These are phyloP conservation scores for Natator depressus DNA, from an alignment of 2,113 vertebrate genomes.

Conservation along the genomic window DNA sequence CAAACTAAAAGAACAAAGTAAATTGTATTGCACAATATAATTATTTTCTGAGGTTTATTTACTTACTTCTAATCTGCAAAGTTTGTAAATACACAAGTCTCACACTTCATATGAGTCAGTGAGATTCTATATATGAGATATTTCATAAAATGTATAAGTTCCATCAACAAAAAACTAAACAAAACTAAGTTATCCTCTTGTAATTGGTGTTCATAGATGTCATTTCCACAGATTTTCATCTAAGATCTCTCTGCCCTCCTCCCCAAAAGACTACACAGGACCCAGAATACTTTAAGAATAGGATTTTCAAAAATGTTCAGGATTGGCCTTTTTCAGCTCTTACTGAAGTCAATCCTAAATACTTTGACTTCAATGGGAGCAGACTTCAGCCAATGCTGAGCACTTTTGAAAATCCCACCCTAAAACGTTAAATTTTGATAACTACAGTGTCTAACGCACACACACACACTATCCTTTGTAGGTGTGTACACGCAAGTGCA, in stretches of 20 bases:
- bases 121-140: not conserved
- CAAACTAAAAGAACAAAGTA: not conserved
- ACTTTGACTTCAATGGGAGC: not conserved
- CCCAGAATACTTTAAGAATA: not conserved
- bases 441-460: not conserved
- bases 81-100: not conserved
- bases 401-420: not conserved
- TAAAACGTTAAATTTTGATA: not conserved
- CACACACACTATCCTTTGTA: not conserved
- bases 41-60: not conserved
- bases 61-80: not conserved
- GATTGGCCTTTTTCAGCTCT: fast-evolving
- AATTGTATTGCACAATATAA: not conserved
- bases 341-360: not conserved
- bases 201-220: not conserved
- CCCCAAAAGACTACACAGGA: not conserved
- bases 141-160: not conserved
- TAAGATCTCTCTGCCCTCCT: fast-evolving
- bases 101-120: not conserved
- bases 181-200: not conserved
- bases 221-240: not conserved
- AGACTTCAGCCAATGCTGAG: not conserved
- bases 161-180: not conserved
- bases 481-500: not conserved
- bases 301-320: not conserved